Evolutionary conservation across 1,140 invertebrate species (phyloP).

Genomic region (Trissolcus basalis): DNA sequence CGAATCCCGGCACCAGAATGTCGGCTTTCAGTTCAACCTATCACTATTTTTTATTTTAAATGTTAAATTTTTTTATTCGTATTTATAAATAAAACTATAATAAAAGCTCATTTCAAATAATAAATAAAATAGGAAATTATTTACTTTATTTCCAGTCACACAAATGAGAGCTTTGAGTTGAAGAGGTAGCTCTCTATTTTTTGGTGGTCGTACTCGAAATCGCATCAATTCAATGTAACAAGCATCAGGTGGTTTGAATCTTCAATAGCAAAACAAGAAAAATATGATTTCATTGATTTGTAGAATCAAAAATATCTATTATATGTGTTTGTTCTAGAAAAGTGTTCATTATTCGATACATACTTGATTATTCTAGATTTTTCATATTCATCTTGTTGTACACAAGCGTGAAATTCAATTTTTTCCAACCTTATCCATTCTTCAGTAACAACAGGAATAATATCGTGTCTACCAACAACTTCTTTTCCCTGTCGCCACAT

Average conservation of each 20-base stretch:
- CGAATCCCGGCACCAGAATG: slow-evolving; percentile 96
- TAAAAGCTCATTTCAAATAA: no score
- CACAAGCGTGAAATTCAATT: slow-evolving; percentile 95
- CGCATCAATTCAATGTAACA: slow-evolving; percentile 98
- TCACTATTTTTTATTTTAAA: slow-evolving; percentile 24
- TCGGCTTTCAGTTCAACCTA: slow-evolving; percentile 95
- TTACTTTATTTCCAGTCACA: slow-evolving; percentile 88
- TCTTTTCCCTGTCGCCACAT: slow-evolving; percentile 97
- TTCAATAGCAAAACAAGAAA: slow-evolving; percentile 68
- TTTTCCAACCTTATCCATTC: slow-evolving; percentile 98
- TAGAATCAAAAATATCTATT: no score
- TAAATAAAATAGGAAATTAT: slow-evolving; percentile 4
- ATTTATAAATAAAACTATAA: no score
- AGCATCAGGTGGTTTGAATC: slow-evolving; percentile 98
- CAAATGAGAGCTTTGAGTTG: slow-evolving; percentile 93
- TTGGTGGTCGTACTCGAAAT: slow-evolving; percentile 96
- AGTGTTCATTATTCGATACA: slow-evolving; percentile 44
- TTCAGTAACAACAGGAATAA: slow-evolving; percentile 99
- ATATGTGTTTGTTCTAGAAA: no score
- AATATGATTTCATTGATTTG: slow-evolving; percentile 25
- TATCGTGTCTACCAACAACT: slow-evolving; percentile 98
- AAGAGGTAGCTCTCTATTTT: slow-evolving; percentile 96
- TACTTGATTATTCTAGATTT: slow-evolving; percentile 93
- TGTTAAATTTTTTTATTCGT: no score
- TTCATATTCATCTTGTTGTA: slow-evolving; percentile 94